phyloP scores from a whole-genome alignment of 2,113 vertebrate species.

The Hipposideros armiger region DNA sequence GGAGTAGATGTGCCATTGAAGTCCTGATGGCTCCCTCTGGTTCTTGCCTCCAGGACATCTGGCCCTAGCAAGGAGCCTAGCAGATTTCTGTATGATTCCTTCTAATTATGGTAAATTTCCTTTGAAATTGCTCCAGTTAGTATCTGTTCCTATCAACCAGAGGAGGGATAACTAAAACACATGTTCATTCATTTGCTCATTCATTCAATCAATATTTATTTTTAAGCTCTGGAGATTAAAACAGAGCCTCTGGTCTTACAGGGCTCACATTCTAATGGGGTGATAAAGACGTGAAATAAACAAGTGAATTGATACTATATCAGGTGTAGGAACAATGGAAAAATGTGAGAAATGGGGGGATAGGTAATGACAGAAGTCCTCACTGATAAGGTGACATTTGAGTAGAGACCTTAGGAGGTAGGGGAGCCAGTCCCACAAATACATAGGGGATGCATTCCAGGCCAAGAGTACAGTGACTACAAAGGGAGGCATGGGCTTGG shows the following conservation, averaged over 20 bases:
- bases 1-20: not conserved
- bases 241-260: not conserved
- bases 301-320: not conserved
- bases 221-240: not conserved
- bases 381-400: not conserved
- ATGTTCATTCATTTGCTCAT: not conserved
- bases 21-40: not conserved
- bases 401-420: not conserved
- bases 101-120: not conserved
- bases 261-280: not conserved
- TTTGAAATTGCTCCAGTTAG: not conserved
- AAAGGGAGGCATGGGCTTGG: not conserved
- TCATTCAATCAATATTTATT: not conserved
- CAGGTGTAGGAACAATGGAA: not conserved
- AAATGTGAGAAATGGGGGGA: not conserved
- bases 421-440: not conserved
- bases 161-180: not conserved
- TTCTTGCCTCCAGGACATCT: not conserved
- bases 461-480: not conserved
- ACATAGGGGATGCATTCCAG: not conserved
- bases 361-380: slow-evolving; percentile 8
- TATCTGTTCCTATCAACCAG: not conserved
- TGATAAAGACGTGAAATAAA: not conserved
- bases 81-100: not conserved
- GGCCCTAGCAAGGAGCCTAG: not conserved